Percentiles rank a stretch among this genome's conserved stretches.
phyloP scores from a whole-genome alignment of 1,140 invertebrate genomes.

The Drosophila rhopaloa region DNA sequence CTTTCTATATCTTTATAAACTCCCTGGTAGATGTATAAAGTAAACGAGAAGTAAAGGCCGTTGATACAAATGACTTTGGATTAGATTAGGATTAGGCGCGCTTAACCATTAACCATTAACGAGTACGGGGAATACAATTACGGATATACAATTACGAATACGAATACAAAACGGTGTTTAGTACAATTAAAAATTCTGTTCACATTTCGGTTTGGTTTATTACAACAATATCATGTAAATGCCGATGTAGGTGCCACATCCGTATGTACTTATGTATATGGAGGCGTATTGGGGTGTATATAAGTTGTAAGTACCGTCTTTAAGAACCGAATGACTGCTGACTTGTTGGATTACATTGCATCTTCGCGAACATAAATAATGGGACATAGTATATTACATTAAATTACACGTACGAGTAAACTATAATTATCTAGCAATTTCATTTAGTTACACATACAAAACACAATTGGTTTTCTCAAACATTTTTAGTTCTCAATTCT shows the following conservation, averaged over 20 bases:
- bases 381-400: constrained; percentile 48
- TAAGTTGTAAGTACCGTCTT: constrained; percentile 42
- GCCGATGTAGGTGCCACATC: constrained; percentile 35
- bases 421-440: constrained; percentile 81
- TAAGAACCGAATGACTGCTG: constrained; percentile 68
- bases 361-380: constrained; percentile 54
- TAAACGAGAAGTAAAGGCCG: constrained; percentile 79
- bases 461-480: constrained; percentile 53
- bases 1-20: constrained; percentile 38
- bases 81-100: constrained; percentile 72
- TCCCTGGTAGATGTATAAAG: constrained; percentile 63
- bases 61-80: constrained; percentile 82
- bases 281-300: constrained; percentile 14
- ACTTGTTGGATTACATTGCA: constrained; percentile 35
- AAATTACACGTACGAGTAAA: constrained; percentile 63
- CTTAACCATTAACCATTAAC: constrained; percentile 74
- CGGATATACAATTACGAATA: constrained; percentile 54
- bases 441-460: constrained; percentile 75
- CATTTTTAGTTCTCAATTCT: constrained; percentile 48
- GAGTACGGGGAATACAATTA: constrained; percentile 64
- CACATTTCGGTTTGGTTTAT: constrained; percentile 81
- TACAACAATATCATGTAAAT: constrained; percentile 78
- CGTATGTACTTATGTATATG: constrained; percentile 36
- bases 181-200: constrained; percentile 83
- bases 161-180: constrained; percentile 80